Conservation (phyloP, 2,888 invertebrate species). For the Orthosia incerta region DNA sequence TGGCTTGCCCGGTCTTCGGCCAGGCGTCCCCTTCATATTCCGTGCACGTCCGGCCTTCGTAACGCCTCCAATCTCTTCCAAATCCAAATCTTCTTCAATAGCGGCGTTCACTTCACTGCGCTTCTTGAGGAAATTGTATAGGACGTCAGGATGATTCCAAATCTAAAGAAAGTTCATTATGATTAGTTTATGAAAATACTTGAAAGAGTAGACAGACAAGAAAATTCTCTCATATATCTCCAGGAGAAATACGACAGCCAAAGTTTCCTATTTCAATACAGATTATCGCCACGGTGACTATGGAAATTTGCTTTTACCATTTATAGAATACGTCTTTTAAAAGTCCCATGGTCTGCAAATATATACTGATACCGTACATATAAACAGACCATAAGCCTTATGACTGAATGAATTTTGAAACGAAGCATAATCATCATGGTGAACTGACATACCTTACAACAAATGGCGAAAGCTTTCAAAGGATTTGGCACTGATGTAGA, state of each 20-base stretch:
- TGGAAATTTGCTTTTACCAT: background rate
- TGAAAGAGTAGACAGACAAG: background rate
- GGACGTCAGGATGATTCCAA: constrained; percentile 98
- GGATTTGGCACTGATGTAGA: constrained; percentile 98
- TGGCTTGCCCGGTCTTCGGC: constrained; percentile 74
- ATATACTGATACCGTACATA: too few species aligned
- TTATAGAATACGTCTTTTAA: background rate
- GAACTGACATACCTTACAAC: constrained; percentile 94
- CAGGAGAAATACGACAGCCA: background rate
- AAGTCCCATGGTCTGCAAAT: too few species aligned
- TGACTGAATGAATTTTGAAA: too few species aligned
- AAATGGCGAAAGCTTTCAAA: constrained; percentile 99
- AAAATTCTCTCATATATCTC: background rate
- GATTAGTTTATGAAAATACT: background rate
- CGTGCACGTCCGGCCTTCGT: constrained; percentile 84
- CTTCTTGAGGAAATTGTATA: constrained; percentile 96
- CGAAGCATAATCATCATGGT: too few species aligned
- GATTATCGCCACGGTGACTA: background rate
- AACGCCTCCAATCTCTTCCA: constrained; percentile 94
- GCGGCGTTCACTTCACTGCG: constrained; percentile 94
- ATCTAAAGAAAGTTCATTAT: constrained; percentile 88
- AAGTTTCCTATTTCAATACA: background rate
- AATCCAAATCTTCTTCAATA: constrained; percentile 94
- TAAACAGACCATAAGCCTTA: too few species aligned
- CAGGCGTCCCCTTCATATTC: constrained; percentile 73